A percentile compares a stretch with the other conserved stretches of the same genome.
Evolutionary conservation across 2,888 invertebrate genomes (phyloP).

Genomic region (Luffia ferchaultella): DNA sequence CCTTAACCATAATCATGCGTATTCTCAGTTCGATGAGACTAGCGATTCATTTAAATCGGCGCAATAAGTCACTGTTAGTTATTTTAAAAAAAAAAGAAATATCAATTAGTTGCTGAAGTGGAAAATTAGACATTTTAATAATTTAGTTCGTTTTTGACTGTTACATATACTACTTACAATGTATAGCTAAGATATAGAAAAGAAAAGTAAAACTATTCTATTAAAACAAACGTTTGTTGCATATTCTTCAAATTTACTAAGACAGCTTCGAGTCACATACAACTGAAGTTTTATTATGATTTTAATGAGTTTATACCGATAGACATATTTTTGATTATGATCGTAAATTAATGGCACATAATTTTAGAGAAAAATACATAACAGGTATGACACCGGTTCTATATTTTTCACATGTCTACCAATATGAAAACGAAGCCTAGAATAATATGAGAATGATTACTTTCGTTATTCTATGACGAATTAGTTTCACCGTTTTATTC

Average conservation of each 20-base stretch:
- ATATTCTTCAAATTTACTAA: too few relatives aligned
- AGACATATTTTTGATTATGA: too few relatives aligned
- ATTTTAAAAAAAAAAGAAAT: neutral
- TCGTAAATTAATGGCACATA: neutral
- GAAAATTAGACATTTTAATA: neutral
- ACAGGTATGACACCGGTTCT: neutral
- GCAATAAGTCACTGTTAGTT: neutral
- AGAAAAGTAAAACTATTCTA: too few relatives aligned
- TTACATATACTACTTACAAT: neutral
- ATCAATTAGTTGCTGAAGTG: neutral
- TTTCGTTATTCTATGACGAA: too few relatives aligned
- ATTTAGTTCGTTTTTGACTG: neutral
- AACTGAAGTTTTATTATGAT: too few relatives aligned
- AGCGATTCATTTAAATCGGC: slow-evolving; percentile 47
- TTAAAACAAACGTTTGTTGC: too few relatives aligned
- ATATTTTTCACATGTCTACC: neutral
- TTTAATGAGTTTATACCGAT: too few relatives aligned
- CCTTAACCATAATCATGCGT: neutral
- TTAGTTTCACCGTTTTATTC: too few relatives aligned
- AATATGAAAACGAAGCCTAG: neutral
- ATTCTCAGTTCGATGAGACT: slow-evolving; percentile 39
- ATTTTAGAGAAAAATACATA: neutral
- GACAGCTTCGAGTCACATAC: too few relatives aligned
- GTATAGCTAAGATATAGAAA: neutral
- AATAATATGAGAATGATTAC: neutral